These are phyloP conservation scores for Rhimphoctona megacephalus DNA, from an alignment of 2,888 invertebrate species.

Conservation along the genomic window DNA sequence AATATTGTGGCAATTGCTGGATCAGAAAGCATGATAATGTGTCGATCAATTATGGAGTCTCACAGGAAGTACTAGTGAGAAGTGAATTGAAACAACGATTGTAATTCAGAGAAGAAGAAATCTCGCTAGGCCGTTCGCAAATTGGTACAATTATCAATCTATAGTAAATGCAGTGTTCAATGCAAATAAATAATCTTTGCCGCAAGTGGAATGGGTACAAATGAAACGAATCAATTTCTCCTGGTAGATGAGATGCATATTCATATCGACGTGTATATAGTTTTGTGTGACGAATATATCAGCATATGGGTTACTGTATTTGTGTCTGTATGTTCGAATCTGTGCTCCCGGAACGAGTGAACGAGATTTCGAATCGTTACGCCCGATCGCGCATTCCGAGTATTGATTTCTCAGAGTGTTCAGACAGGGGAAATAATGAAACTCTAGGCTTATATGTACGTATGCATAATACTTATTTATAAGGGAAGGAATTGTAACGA, in stretches of 20 bases:
- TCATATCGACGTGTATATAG: conserved; percentile 4
- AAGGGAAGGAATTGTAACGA: conserved; percentile 59
- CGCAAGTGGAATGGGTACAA: conserved; percentile 22
- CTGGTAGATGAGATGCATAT: conserved; percentile 23
- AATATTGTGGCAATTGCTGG: neutral
- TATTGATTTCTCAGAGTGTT: conserved; percentile 61
- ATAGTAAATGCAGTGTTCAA: neutral
- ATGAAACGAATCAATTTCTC: conserved; percentile 13
- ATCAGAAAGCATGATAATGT: neutral
- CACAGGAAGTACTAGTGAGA: neutral
- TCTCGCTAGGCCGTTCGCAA: conserved; percentile 5
- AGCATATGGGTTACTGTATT: conserved; percentile 18
- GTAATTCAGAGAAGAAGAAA: neutral
- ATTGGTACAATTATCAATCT: conserved; percentile 9
- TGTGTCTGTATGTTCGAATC: neutral
- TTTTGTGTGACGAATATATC: conserved; percentile 50
- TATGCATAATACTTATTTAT: conserved; percentile 21
- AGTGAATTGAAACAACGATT: neutral
- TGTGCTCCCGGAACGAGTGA: conserved; percentile 45
- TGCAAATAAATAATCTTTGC: neutral
- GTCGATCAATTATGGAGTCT: neutral
- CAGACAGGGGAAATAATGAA: conserved; percentile 54
- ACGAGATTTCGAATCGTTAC: conserved; percentile 55
- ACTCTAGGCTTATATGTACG: conserved; percentile 19
- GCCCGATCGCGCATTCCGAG: conserved; percentile 64